Percentiles rank a stretch among this genome's conserved stretches.
Evolutionary conservation across 2,113 vertebrate genomes (phyloP).

Genomic region (Catharus minimus): DNA sequence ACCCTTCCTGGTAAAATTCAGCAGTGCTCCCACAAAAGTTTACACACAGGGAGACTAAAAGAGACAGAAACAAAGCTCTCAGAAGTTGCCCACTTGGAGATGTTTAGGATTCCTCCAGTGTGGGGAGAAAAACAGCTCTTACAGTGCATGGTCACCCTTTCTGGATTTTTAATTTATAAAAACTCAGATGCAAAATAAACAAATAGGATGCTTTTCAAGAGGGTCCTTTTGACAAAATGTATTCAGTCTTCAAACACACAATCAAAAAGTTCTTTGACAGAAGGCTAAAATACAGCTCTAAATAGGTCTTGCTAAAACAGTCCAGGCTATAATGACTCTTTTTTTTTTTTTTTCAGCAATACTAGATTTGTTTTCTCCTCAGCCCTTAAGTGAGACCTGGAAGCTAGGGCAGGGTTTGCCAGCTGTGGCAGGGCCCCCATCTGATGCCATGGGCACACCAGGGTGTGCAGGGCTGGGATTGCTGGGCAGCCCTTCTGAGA

Average conservation of each 20-base stretch:
- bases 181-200: neutral
- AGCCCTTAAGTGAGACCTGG: neutral
- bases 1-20: neutral
- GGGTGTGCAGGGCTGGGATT: neutral
- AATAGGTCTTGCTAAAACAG: neutral
- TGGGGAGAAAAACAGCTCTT: neutral
- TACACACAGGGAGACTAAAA: neutral
- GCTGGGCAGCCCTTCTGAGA: neutral
- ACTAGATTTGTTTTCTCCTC: neutral
- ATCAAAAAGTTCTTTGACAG: neutral
- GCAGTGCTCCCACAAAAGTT: neutral
- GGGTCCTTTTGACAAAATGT: neutral
- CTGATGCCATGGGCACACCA: neutral
- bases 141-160: neutral
- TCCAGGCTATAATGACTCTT: neutral
- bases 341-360: neutral
- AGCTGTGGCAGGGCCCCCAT: neutral
- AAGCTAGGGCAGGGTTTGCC: neutral
- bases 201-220: neutral
- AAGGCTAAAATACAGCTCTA: neutral
- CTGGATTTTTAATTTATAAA: neutral
- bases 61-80: neutral
- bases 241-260: neutral
- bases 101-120: neutral
- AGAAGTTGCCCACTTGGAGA: neutral